Evolutionary conservation across 92 coral and sea anemone species (phyloP).

Genomic region (Phenganax stokvisi): DNA sequence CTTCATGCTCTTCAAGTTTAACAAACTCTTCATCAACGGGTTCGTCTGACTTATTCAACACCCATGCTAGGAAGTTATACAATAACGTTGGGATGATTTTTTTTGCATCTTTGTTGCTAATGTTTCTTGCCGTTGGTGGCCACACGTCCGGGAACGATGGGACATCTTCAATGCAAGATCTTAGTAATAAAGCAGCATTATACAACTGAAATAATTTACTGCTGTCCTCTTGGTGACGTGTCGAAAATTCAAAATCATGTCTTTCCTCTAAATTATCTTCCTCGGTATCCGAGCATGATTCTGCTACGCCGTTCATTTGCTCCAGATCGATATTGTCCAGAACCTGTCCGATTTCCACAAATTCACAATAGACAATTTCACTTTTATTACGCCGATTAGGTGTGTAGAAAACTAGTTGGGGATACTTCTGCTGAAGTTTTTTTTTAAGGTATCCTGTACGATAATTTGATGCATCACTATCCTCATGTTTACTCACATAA

Average conservation of each 20-base stretch:
- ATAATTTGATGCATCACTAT: neutral
- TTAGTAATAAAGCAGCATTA: constrained; percentile 5
- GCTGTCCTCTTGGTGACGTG: neutral
- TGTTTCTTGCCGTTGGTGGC: constrained; percentile 16
- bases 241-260: no score
- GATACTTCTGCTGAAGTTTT: constrained; percentile 2
- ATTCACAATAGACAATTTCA: neutral
- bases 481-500: neutral
- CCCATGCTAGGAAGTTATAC: constrained; percentile 22
- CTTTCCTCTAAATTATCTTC: constrained; percentile 10
- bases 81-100: constrained; percentile 5
- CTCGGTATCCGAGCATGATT: neutral
- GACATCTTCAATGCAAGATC: constrained; percentile 10
- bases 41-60: constrained; percentile 23
- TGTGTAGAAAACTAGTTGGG: constrained; percentile 1
- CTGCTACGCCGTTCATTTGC: neutral
- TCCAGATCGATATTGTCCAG: neutral
- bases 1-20: neutral
- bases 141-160: constrained; percentile 15
- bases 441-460: constrained; percentile 1
- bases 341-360: neutral
- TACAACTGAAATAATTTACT: neutral
- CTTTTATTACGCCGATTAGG: constrained; percentile 10
- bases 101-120: constrained; percentile 5
- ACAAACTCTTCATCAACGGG: neutral